Evolutionary conservation across 1,140 invertebrate genomes (phyloP).

Genomic region (Dreissena rostriformis): DNA sequence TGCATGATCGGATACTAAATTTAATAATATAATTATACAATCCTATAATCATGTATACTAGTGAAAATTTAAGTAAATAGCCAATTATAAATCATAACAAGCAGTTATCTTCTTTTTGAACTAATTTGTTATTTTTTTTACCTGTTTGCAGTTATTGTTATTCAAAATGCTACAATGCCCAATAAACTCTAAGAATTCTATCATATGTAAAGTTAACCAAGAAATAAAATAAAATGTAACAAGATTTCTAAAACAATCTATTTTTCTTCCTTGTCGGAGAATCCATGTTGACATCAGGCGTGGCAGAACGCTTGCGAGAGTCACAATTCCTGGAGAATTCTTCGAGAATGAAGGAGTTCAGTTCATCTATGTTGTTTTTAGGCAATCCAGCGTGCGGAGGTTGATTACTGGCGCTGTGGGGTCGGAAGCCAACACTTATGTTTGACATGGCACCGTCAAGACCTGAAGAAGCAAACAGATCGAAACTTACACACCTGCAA

Average conservation of each 20-base stretch:
- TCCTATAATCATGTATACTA: too few species aligned
- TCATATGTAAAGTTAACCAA: too few species aligned
- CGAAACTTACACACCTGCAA: neutral
- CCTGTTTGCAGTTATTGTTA: too few species aligned
- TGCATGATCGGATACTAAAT: too few species aligned
- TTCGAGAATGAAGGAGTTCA: constrained; percentile 89
- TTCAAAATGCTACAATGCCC: too few species aligned
- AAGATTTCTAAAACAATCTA: constrained; percentile 45
- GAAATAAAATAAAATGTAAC: too few species aligned
- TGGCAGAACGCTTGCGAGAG: constrained; percentile 84
- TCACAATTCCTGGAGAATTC: constrained; percentile 87
- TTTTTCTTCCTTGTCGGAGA: constrained; percentile 85
- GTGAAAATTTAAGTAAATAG: too few species aligned
- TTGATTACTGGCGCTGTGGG: constrained; percentile 56
- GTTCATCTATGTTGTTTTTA: constrained; percentile 83
- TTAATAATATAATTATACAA: too few species aligned
- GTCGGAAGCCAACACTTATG: constrained; percentile 75
- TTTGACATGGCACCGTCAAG: constrained; percentile 81
- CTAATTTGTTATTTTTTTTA: too few species aligned
- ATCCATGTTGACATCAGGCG: constrained; percentile 85
- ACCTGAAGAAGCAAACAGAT: constrained; percentile 67
- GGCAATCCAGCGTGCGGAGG: constrained; percentile 43
- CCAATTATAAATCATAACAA: too few species aligned
- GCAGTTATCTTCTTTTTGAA: too few species aligned
- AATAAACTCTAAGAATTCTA: too few species aligned